These are phyloP conservation scores for Drosophila sp. DNA, from an alignment of 1,140 invertebrate species.

Conservation along the genomic window DNA sequence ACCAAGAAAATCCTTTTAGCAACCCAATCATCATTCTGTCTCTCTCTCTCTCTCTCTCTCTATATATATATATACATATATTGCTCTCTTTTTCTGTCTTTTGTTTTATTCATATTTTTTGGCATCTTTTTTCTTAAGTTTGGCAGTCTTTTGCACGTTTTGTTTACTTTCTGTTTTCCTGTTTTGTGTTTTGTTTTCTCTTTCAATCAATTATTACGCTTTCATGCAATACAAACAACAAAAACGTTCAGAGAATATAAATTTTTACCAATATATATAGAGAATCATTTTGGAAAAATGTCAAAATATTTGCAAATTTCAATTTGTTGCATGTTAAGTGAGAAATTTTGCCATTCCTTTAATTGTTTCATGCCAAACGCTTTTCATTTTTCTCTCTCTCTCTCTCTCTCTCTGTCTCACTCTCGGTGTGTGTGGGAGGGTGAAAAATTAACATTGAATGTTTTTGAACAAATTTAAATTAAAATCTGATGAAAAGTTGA, in stretches of 20 bases:
- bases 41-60: conserved; percentile 12
- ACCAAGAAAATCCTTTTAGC: background rate
- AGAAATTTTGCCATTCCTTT: conserved; percentile 15
- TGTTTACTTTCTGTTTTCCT: conserved; percentile 35
- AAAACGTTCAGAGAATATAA: conserved; percentile 24
- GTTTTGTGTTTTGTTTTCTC: conserved; percentile 22
- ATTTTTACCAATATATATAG: conserved; percentile 32
- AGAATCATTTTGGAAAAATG: conserved; percentile 5
- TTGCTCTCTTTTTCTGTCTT: background rate
- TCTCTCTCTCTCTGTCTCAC: background rate
- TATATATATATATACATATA: conserved; percentile 22
- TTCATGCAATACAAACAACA: background rate
- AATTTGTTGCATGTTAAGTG: conserved; percentile 44
- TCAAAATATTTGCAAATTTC: conserved; percentile 35
- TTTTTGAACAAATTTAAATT: conserved; percentile 10
- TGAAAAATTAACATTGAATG: conserved; percentile 35
- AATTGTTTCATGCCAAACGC: conserved; percentile 25
- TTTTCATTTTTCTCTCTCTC: conserved; percentile 17
- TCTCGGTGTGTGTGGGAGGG: background rate
- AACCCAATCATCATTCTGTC: conserved; percentile 27
- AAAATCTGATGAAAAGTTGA: conserved; percentile 24
- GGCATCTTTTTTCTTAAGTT: background rate
- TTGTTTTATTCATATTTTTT: background rate
- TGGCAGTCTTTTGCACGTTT: conserved; percentile 57
- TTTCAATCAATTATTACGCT: background rate